A percentile compares a stretch with the other conserved stretches of the same genome.
Conservation (phyloP, 2,113 vertebrate genomes). For the Apteryx mantelli region DNA sequence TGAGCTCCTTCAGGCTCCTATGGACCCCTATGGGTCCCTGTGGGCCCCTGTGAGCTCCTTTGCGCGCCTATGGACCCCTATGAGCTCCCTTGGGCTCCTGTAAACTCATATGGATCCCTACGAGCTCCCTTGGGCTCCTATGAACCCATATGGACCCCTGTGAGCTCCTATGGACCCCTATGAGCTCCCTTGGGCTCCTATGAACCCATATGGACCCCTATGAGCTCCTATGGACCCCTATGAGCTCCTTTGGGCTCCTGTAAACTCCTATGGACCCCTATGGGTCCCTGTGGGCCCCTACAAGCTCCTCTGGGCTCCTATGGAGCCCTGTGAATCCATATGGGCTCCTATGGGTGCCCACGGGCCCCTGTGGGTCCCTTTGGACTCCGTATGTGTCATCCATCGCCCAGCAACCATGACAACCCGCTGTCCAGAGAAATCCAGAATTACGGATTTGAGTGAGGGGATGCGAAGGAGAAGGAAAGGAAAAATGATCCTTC, state of each 20-base stretch:
- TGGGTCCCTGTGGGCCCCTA: rapidly evolving
- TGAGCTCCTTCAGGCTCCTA: no score
- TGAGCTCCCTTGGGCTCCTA: not conserved
- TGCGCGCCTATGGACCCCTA: not conserved
- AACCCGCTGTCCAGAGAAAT: no score
- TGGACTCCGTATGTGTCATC: not conserved
- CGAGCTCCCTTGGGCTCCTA: not conserved
- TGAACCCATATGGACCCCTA: no score
- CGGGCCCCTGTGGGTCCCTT: no score
- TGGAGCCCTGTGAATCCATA: not conserved
- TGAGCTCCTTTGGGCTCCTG: not conserved
- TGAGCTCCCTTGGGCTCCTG: not conserved
- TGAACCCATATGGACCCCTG: no score
- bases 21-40: not conserved
- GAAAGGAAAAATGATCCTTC: not conserved
- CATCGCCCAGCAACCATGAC: no score
- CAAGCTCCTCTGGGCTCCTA: rapidly evolving
- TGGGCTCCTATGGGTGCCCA: not conserved
- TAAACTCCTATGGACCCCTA: not conserved
- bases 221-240: no score
- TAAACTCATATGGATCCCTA: no score
- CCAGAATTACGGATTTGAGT: no score
- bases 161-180: no score
- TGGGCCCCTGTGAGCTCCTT: rapidly evolving
- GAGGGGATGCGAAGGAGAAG: no score